These are phyloP conservation scores for Campoplex nolae DNA, from an alignment of 2,888 invertebrate species.

Conservation along the genomic window DNA sequence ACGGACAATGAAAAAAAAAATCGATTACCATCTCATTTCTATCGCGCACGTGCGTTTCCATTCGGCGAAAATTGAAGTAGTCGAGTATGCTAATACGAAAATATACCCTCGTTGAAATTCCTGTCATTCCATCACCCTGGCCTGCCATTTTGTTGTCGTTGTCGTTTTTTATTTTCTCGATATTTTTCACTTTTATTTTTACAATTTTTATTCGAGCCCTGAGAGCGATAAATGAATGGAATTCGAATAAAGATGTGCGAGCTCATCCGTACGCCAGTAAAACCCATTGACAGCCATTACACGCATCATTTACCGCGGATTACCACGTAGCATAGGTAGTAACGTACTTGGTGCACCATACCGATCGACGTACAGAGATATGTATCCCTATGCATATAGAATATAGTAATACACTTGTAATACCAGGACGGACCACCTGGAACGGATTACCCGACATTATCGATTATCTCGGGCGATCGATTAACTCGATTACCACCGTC, in stretches of 20 bases:
- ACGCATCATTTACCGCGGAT: conserved; percentile 82
- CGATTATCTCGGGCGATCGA: conserved; percentile 83
- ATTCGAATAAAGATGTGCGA: conserved; percentile 78
- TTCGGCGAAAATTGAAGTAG: conserved; percentile 34
- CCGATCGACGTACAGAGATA: conserved; percentile 40
- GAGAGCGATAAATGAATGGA: conserved; percentile 43
- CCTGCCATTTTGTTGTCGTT: background rate
- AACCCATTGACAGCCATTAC: conserved; percentile 82
- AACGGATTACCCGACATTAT: conserved; percentile 83
- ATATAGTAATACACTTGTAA: conserved; percentile 50
- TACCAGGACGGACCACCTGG: conserved; percentile 77
- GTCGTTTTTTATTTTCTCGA: background rate
- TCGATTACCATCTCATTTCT: conserved; percentile 34
- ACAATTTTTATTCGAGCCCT: background rate
- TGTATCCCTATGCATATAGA: conserved; percentile 11
- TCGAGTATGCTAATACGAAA: conserved; percentile 28
- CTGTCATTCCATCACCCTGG: conserved; percentile 16
- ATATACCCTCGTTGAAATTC: conserved; percentile 23
- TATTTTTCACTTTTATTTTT: background rate
- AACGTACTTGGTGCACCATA: conserved; percentile 42
- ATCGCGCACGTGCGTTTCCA: conserved; percentile 40
- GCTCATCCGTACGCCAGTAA: conserved; percentile 69
- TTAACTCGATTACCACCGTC: conserved; percentile 82
- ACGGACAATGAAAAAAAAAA: background rate
- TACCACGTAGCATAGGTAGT: conserved; percentile 64